Evolutionary conservation across 2,113 vertebrate genomes (phyloP), one percentile per base, ranked within the genome.

Genomic region (Cyphomyrus discorhynchus): DNA sequence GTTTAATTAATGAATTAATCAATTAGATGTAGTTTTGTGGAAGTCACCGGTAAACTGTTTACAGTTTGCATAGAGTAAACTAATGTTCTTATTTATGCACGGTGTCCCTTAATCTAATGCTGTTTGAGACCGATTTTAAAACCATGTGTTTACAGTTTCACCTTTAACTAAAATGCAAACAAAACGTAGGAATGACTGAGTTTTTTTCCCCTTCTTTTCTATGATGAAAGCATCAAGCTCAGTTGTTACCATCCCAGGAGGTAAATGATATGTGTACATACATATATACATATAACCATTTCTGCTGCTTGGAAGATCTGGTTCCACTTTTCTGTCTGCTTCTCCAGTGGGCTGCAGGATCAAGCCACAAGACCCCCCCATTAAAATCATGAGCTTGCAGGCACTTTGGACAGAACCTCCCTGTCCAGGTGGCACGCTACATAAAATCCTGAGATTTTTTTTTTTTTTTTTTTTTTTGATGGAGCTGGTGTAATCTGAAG

Each of bases 201-300:
- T 66, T 92, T 77, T 62, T 92, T 13, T 93, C 88, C 66, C 24
- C 21, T 21, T 95, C 70, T 95, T 53, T 93, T 91, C 91, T 91
- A 39, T 91, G 82, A 66, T 70, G 84, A 88, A 93, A 96, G 95
- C 94, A 95, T 90, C 93, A 94, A 46, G 91, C 92, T 94, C 95
- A 96, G 93, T 95, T 96, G 82, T 94, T 96, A 91, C 95, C 94
- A 6, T 93, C 94, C 7, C 93, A 92, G 66, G 86, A 96, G 96
- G 96, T 96, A 95, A 95, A 92, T 91, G 49, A 77, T 35, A 62
- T 35, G 21, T 58, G 56, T 62, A n/a, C 7, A 9, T 31, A 8
- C n/a, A 35, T 80, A 42, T 42, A 56, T 90, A 45, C 17, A 3
- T 88, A 0, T 90, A 87, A 42, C 49, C 27, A 74, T 80, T 21